These are phyloP conservation scores for Drosophila bifasciata DNA, from an alignment of 1,140 invertebrate genomes.

Conservation along the genomic window DNA sequence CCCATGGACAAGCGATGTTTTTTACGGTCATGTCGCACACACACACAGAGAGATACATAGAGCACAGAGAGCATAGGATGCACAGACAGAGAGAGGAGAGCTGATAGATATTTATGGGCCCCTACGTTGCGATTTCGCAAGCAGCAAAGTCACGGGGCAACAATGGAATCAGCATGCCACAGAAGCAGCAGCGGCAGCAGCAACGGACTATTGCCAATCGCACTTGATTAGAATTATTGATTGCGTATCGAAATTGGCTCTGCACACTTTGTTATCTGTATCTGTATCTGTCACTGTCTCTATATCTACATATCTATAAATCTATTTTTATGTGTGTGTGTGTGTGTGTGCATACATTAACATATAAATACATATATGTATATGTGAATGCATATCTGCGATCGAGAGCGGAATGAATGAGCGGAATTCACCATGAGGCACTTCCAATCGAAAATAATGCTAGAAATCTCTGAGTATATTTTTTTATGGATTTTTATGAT, in stretches of 20 bases:
- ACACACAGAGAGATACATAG: slow-evolving; percentile 11
- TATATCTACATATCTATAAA: neutral
- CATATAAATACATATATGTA: neutral
- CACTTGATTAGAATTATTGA: slow-evolving; percentile 82
- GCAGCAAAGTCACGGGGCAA: slow-evolving; percentile 48
- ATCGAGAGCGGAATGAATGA: neutral
- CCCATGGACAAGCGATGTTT: slow-evolving; percentile 34
- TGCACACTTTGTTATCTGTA: slow-evolving; percentile 59
- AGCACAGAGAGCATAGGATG: too few relatives aligned
- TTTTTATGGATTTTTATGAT: too few relatives aligned
- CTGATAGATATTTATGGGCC: slow-evolving; percentile 68
- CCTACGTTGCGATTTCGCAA: slow-evolving; percentile 37
- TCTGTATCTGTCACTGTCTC: slow-evolving; percentile 1
- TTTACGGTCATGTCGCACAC: slow-evolving; percentile 63
- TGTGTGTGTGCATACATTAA: neutral
- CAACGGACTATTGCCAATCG: slow-evolving; percentile 57
- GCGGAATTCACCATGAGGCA: too few relatives aligned
- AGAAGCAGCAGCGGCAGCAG: slow-evolving; percentile 31
- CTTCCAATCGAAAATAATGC: too few relatives aligned
- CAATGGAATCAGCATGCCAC: slow-evolving; percentile 27
- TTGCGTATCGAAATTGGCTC: slow-evolving; percentile 76
- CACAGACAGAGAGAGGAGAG: slow-evolving; percentile 7
- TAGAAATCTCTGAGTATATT: too few relatives aligned
- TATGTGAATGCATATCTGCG: slow-evolving; percentile 23
- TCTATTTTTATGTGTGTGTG: neutral